These are phyloP conservation scores for Netelia melanura DNA, from an alignment of 2,888 invertebrate genomes.

Conservation along the genomic window DNA sequence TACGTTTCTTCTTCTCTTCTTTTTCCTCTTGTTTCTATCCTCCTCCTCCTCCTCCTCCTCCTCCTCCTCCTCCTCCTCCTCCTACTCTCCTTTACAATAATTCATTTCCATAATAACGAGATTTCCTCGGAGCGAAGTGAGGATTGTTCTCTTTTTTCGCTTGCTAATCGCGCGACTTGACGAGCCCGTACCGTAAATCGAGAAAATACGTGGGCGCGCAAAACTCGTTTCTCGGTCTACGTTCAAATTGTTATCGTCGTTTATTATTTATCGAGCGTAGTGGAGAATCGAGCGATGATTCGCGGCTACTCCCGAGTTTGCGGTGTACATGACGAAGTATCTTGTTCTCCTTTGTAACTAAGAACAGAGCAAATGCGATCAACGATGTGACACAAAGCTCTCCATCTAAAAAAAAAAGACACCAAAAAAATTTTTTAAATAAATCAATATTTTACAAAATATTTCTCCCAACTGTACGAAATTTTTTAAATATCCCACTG, in stretches of 20 bases:
- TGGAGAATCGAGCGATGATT: neutral
- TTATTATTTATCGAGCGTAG: constrained; percentile 39
- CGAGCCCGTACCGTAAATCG: constrained; percentile 32
- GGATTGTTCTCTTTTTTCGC: constrained; percentile 16
- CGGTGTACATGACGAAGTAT: neutral
- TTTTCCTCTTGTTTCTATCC: neutral
- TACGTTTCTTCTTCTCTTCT: neutral
- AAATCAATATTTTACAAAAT: no score
- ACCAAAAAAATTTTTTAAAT: no score
- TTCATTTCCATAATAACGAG: constrained; percentile 46
- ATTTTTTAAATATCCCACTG: no score
- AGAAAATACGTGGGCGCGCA: constrained; percentile 57
- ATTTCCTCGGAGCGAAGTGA: constrained; percentile 34
- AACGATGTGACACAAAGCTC: neutral
- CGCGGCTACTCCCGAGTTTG: neutral
- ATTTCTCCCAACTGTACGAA: no score
- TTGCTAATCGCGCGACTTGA: constrained; percentile 18
- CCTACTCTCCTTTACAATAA: no score
- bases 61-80: neutral
- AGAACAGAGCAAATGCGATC: neutral
- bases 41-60: neutral
- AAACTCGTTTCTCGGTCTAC: constrained; percentile 56
- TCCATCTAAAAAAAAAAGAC: neutral
- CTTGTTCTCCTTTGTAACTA: neutral
- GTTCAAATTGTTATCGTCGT: constrained; percentile 2